These are phyloP conservation scores for Sussaba pulchella DNA, from an alignment of 2,888 invertebrate genomes.

Conservation along the genomic window DNA sequence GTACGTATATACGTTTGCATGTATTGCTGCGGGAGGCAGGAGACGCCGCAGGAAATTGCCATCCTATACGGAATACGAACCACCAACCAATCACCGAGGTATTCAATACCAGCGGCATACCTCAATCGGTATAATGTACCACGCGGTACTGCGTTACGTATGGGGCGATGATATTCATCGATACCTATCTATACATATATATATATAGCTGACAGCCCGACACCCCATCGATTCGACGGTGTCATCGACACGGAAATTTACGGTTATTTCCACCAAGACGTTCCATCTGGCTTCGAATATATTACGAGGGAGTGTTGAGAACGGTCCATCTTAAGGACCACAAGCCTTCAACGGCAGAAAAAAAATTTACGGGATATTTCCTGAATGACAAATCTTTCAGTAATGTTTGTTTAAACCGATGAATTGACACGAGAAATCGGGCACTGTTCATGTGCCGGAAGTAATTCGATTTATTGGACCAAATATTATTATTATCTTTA, in stretches of 20 bases:
- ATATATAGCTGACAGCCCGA: constrained; percentile 7
- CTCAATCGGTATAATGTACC: constrained; percentile 30
- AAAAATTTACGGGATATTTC: constrained; percentile 4
- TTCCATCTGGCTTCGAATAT: not conserved
- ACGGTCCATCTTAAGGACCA: not conserved
- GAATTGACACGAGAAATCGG: too few species aligned
- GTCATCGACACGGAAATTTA: constrained; percentile 26
- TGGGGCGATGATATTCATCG: not conserved
- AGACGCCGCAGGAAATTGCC: constrained; percentile 60
- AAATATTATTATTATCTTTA: too few species aligned
- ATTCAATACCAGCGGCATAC: constrained; percentile 48
- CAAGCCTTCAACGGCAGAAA: not conserved
- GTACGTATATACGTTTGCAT: constrained; percentile 53
- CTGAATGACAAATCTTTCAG: too few species aligned
- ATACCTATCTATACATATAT: not conserved
- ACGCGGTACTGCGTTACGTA: not conserved
- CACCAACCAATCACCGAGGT: constrained; percentile 59
- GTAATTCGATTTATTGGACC: too few species aligned
- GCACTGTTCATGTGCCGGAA: too few species aligned
- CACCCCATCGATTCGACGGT: constrained; percentile 5
- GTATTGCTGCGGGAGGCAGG: constrained; percentile 45
- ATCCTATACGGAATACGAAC: constrained; percentile 53
- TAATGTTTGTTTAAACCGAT: too few species aligned
- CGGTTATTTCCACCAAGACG: constrained; percentile 7
- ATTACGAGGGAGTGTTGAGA: not conserved